These are phyloP conservation scores for Chloropsis cyanopogon DNA, from an alignment of 2,113 vertebrate genomes.

Conservation along the genomic window DNA sequence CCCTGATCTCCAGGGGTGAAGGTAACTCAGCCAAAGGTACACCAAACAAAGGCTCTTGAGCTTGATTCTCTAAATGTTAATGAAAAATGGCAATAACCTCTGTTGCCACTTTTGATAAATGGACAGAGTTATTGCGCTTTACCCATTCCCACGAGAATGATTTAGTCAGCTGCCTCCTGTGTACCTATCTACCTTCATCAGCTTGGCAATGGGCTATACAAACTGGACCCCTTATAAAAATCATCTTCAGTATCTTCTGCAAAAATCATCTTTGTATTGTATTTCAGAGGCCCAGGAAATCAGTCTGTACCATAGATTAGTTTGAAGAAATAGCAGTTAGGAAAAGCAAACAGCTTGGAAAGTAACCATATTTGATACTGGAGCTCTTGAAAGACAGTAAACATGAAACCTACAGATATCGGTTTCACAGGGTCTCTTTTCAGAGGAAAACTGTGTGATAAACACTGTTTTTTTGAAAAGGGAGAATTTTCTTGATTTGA, in stretches of 20 bases:
- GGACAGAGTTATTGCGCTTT: not conserved
- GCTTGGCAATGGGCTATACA: not conserved
- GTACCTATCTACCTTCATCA: not conserved
- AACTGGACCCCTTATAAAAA: not conserved
- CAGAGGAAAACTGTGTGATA: conserved; percentile 1
- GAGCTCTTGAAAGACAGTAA: not conserved
- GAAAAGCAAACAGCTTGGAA: not conserved
- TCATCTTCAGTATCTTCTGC: not conserved
- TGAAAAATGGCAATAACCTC: not conserved
- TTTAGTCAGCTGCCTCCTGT: not conserved
- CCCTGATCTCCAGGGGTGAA: not conserved
- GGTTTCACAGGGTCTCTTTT: not conserved
- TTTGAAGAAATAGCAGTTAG: not conserved
- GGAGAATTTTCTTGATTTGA: not conserved
- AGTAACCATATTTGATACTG: not conserved
- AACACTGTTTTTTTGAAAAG: not conserved
- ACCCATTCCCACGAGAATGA: not conserved
- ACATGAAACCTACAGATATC: not conserved
- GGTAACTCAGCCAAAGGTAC: not conserved
- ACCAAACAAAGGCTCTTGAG: not conserved
- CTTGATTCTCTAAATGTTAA: not conserved
- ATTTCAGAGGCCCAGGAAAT: not conserved
- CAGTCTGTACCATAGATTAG: not conserved
- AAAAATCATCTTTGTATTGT: not conserved
- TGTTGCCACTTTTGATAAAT: not conserved